Evolutionary conservation across 2,888 invertebrate genomes (phyloP).

Genomic region (Bellardia pandia): DNA sequence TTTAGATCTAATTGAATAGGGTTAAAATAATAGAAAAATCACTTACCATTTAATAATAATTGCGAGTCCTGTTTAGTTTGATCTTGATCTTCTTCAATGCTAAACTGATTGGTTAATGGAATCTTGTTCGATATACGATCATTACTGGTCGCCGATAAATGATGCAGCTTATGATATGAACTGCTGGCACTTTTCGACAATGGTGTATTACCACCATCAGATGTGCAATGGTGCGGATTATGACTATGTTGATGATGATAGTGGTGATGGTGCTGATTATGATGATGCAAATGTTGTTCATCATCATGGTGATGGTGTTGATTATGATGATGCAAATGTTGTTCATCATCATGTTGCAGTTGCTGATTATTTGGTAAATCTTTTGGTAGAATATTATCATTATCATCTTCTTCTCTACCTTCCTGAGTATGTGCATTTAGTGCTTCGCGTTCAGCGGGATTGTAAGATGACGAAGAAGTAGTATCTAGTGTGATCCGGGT

Average conservation of each 20-base stretch:
- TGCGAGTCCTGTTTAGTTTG: conserved; percentile 72
- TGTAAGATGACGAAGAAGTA: conserved; percentile 8
- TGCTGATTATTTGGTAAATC: conserved; percentile 16
- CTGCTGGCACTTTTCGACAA: conserved; percentile 69
- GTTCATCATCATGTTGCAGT: not conserved
- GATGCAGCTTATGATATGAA: conserved; percentile 62
- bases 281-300: conserved; percentile 26
- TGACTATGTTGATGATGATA: no score
- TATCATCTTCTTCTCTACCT: conserved; percentile 22
- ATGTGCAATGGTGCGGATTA: not conserved
- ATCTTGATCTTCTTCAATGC: conserved; percentile 70
- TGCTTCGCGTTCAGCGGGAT: conserved; percentile 22
- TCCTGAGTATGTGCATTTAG: conserved; percentile 46
- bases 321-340: not conserved
- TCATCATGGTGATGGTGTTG: conserved; percentile 8
- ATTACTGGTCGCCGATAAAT: conserved; percentile 54
- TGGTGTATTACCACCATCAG: conserved; percentile 44
- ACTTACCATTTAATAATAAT: conserved; percentile 74
- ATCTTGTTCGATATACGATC: conserved; percentile 56
- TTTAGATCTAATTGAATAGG: no score
- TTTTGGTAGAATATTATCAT: conserved; percentile 29
- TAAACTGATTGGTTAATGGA: conserved; percentile 64
- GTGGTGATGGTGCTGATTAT: conserved; percentile 6
- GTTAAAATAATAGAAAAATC: not conserved
- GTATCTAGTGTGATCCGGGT: conserved; percentile 58